Conservation (phyloP, 2,888 invertebrate species). For the Autographa pulchrina region DNA sequence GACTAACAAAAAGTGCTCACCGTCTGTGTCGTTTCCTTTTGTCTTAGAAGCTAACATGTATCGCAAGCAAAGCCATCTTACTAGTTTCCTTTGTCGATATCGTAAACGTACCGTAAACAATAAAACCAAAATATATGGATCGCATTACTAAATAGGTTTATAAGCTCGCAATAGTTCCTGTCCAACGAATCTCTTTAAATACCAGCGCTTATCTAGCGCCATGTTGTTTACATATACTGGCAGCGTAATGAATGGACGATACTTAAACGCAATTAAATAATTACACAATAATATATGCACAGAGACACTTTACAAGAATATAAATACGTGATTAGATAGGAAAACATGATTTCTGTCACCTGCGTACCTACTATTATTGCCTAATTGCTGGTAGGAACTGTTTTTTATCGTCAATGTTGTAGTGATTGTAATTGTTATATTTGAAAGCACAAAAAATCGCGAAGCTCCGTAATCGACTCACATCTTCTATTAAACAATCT, state of each 20-base stretch:
- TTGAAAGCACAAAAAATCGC: too few species aligned
- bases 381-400: conserved; percentile 1
- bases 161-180: conserved; percentile 22
- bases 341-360: conserved; percentile 54
- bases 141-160: background rate
- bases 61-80: too few species aligned
- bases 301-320: conserved; percentile 32
- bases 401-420: background rate
- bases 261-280: conserved; percentile 52
- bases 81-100: too few species aligned
- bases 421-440: too few species aligned
- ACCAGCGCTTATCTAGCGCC: conserved; percentile 5
- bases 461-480: too few species aligned
- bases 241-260: conserved; percentile 48
- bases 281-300: conserved; percentile 54
- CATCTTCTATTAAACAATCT: too few species aligned
- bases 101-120: too few species aligned
- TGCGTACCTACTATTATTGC: conserved; percentile 25
- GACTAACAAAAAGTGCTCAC: too few species aligned
- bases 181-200: conserved; percentile 11
- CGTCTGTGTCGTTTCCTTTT: too few species aligned
- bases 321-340: conserved; percentile 58
- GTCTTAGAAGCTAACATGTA: too few species aligned
- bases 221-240: conserved; percentile 44
- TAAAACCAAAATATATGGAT: too few species aligned